Evolutionary conservation across 2,113 vertebrate genomes (phyloP).

Genomic region (Antechinus flavipes): DNA sequence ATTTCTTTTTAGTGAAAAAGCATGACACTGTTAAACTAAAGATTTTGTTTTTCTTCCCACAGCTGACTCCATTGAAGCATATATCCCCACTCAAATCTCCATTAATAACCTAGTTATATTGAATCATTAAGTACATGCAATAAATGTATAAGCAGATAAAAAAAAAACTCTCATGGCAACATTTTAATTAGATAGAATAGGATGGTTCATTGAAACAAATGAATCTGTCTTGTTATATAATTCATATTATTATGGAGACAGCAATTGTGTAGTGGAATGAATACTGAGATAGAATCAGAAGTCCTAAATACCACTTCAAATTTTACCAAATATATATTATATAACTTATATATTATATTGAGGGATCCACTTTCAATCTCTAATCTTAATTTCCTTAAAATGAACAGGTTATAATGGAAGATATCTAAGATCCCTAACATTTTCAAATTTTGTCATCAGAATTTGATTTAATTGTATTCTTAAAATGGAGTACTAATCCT

Average conservation of each 20-base stretch:
- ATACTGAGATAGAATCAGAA: not conserved
- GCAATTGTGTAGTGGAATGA: not conserved
- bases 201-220: not conserved
- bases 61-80: not conserved
- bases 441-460: not conserved
- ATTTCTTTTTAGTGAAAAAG: not conserved
- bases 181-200: not conserved
- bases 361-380: not conserved
- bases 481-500: not conserved
- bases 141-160: not conserved
- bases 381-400: not conserved
- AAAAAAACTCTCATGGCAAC: not conserved
- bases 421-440: not conserved
- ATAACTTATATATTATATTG: not conserved
- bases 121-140: not conserved
- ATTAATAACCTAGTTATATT: not conserved
- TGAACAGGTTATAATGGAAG: not conserved
- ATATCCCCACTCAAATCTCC: not conserved
- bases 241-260: not conserved
- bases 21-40: not conserved
- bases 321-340: not conserved
- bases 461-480: not conserved
- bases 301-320: not conserved
- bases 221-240: not conserved
- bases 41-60: not conserved